Base-by-base conservation (phyloP, 2,797 vertebrate species). In the Hirundo rustica region DNA sequence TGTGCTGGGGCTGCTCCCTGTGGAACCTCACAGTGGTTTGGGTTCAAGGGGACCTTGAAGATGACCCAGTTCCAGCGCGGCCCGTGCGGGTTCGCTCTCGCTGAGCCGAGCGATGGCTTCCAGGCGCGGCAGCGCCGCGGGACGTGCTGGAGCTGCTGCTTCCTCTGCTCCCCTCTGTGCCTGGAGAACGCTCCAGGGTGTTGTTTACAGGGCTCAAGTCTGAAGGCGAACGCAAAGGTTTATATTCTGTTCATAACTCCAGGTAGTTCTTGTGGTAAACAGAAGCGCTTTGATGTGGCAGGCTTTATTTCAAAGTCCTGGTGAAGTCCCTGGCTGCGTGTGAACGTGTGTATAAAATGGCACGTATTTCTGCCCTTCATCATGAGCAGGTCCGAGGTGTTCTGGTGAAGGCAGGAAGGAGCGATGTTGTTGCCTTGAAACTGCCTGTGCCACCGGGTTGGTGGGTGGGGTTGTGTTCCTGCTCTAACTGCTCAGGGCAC, bases 51-150 rank as follows among this genome's bases (percentile, higher is more conserved):
- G 30, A 15, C 34, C 34, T 26, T 34, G 48, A 18, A 10, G 65
- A 12, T 70, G 65, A 7, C 65, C 84, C 84, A 16, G 34, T 32
- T 62, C 30, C 57, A 55, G 30, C 57, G 34, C 2, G 2, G 15
- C 25, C 55, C 2, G 0, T 26, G 48, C 2, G 25, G 48, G 38
- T 67, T 70, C 0, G 3, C 15, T 6, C 22, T 22, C 32, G 16
- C 5, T 3, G 73, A 62, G 40, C 72, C 11, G 1, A 25, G 73
- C 0, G 3, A 9, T 18, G 65, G 47, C 73, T 68, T 17, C 2
- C 42, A 40, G 50, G 16, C 5, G 3, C 3, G 5, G n/a, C 67
- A 38, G 58, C 58, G 29, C 32, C 16, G 1, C 1, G 0, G 70
- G 36, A 36, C 0, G 6, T 27, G 48, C 65, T 30, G 4, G 58